phyloP scores from a whole-genome alignment of 2,113 vertebrate genomes.

The Sylvilagus bachmani region DNA sequence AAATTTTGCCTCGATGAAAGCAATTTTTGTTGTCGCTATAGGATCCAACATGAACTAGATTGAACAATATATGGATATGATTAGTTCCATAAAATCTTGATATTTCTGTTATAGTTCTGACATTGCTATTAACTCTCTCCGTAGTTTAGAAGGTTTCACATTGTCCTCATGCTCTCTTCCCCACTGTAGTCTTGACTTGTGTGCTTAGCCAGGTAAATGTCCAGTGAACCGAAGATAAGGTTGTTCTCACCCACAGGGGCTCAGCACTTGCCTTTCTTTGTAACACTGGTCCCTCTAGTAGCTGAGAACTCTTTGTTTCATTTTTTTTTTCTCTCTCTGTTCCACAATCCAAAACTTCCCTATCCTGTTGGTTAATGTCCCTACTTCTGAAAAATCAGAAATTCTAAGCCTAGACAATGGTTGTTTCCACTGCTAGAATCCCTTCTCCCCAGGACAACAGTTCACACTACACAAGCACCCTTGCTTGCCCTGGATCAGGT shows the following conservation, averaged over 20 bases:
- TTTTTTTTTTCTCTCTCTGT: neutral
- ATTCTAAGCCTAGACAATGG: neutral
- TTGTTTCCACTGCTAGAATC: neutral
- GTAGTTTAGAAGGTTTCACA: neutral
- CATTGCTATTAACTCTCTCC: neutral
- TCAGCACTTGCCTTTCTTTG: neutral
- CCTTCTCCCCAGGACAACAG: too few relatives aligned
- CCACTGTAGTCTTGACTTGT: neutral
- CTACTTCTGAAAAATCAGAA: neutral
- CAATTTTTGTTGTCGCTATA: neutral
- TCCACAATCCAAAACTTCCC: neutral
- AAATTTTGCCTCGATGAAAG: neutral
- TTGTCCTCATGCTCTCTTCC: neutral
- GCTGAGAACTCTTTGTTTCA: neutral
- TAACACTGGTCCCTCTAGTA: neutral
- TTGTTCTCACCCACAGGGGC: neutral
- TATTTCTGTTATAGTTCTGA: neutral
- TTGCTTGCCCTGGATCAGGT: neutral
- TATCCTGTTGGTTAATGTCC: neutral
- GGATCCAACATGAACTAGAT: neutral
- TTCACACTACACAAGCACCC: neutral
- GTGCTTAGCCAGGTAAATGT: neutral
- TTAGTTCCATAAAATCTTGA: neutral
- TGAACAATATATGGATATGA: neutral
- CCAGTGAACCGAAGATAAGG: neutral